phyloP scores from a whole-genome alignment of 1,140 invertebrate genomes.

The Zaprionus nigranus region DNA sequence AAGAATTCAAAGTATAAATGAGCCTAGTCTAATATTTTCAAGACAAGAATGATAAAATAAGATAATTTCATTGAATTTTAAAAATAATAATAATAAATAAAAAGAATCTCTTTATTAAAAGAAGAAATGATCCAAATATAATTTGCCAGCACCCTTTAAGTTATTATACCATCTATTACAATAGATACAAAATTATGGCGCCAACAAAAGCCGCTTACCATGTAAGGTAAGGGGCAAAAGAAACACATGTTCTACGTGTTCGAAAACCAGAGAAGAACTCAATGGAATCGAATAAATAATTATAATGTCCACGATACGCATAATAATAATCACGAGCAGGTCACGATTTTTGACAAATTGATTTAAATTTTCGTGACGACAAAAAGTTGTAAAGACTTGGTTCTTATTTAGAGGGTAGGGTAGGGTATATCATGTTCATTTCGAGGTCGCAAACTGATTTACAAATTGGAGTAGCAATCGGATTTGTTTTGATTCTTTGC shows the following conservation, averaged over 20 bases:
- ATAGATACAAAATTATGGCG: not conserved
- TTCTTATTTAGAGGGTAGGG: not conserved
- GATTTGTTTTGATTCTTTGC: conserved; percentile 6
- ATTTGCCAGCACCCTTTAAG: too few relatives aligned
- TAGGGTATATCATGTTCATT: not conserved
- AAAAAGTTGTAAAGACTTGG: not conserved
- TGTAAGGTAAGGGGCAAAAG: not conserved
- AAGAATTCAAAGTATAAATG: too few relatives aligned
- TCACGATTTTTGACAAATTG: conserved; percentile 8
- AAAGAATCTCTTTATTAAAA: too few relatives aligned
- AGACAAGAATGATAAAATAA: too few relatives aligned
- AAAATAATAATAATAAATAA: too few relatives aligned
- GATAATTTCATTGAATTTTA: too few relatives aligned
- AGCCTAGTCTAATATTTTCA: too few relatives aligned
- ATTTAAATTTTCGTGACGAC: not conserved
- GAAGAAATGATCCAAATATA: too few relatives aligned
- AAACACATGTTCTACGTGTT: conserved; percentile 1
- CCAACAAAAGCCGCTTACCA: not conserved
- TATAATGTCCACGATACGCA: conserved; percentile 1
- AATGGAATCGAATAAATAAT: conserved; percentile 1
- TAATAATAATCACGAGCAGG: conserved; percentile 7
- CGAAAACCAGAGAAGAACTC: not conserved
- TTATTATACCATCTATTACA: not conserved
- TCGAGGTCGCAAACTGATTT: conserved; percentile 5
- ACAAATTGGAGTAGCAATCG: conserved; percentile 8